Base-by-base conservation (phyloP, 2,888 invertebrate genomes). In the Diplazon laetatorius region DNA sequence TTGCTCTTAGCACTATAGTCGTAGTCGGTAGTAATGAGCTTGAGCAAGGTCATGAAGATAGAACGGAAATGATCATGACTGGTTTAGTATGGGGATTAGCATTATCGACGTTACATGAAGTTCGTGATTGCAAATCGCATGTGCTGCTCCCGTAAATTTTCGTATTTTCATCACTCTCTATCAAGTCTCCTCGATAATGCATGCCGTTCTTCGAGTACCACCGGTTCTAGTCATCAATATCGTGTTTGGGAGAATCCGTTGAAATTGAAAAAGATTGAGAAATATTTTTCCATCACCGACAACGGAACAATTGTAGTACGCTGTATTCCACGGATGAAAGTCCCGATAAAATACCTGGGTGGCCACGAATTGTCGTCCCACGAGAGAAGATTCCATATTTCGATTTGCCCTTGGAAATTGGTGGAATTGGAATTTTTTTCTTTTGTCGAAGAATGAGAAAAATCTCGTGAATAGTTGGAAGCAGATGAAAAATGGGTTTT, bases 231-330 rank as follows among this genome's bases (percentile, higher is more conserved):
- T 18, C 20, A 18, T 18, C 1, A 12, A 2, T 16, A 42, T 18
- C 16, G 8, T 44, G 14, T 20, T 14, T 14, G 10, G 25, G 25
- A 18, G 37, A 30, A 50, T 37, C 48, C 6, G 16, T 12, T 46
- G 37, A 37, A 39, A 69, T 62, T 55, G 69, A 57, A 69, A 4
- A 14, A n/a, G 35, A 48, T 55, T 22, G 68, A 69, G 44, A 55
- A 69, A 75, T 75, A 63, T 69, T 69, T 46, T 62, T 69, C 68
- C 30, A 75, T 25, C 62, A 62, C 16, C 69, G 30, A 16, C 44
- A 46, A 50, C 68, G 68, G 68, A 44, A 55, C 68, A 55, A 68
- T n/a, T 68, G 44, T 55, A 42, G 55, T 42, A 25, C 12, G 25
- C 30, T 14, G 16, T 16, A 22, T 16, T 44, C 6, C 42, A 9